Evolutionary conservation across 2,113 vertebrate species (phyloP), one percentile per base, ranked within the genome.

Genomic region (Phalacrocorax pelagicus): DNA sequence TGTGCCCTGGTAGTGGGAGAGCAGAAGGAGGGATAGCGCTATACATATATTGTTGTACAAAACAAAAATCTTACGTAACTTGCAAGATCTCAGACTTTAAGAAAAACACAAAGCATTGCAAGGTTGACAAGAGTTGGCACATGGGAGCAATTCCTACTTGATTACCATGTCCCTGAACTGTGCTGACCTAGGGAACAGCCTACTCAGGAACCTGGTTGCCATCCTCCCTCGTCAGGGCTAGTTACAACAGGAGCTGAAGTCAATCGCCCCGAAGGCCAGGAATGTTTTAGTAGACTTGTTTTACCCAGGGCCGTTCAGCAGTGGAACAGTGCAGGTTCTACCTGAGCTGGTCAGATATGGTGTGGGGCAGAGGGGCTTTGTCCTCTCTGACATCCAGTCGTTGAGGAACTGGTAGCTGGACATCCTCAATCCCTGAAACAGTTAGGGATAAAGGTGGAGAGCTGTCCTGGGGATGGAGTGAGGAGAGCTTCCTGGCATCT

Each of bases 1-100:
- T 91, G 94, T 95, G 95, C 93, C 86, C 89, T 87, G 70, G 70
- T 29, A 47, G 89, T 34, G 47, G 40, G 73, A 69, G 84, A 86
- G 54, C 75, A 88, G 57, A 73, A 62, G 81, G 82, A 92, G 62
- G 47, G n/a, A 74, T 34, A 75, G 85, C 66, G 14, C 81, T 77
- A 1, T 32, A 29, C 36, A 17, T n/a, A 49, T 20, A 3, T 7
- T 36, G 42, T 44, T 79, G 86, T 78, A 57, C 42, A 23, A 81
- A 75, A 73, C 74, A 82, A 80, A 94, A 77, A 58, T 70, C 63
- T 81, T 94, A 36, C 0, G 21, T 65, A 86, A 87, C 58, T 46
- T 47, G 62, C 66, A 65, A 66, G 58, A 77, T 75, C 70, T 70
- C 42, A 20, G 67, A 66, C 74, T 95, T 80, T 44, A 82, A 88